phyloP scores from a whole-genome alignment of 2,797 vertebrate species.

The Stomatorhinus walkeri region DNA sequence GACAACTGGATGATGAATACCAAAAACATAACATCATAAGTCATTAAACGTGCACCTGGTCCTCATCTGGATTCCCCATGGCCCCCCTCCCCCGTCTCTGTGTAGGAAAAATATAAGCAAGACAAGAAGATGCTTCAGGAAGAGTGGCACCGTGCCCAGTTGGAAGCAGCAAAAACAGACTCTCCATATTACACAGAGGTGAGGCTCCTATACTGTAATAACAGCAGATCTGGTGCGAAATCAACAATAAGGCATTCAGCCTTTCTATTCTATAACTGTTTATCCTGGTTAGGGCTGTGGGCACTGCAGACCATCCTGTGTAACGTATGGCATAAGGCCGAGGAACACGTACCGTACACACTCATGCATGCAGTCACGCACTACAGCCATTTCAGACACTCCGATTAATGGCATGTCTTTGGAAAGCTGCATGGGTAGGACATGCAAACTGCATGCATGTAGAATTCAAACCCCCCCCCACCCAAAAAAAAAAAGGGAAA shows the following conservation, averaged over 20 bases:
- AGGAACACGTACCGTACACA: background rate
- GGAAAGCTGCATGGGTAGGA: background rate
- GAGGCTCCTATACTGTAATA: conserved; percentile 19
- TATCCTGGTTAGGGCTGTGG: too few species aligned
- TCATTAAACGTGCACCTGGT: background rate
- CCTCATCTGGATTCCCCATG: background rate
- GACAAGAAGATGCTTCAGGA: conserved; percentile 83
- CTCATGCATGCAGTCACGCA: background rate
- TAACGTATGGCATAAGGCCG: background rate
- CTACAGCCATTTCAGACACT: background rate
- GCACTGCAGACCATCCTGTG: background rate
- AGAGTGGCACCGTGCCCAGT: conserved; percentile 77
- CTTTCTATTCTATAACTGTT: background rate
- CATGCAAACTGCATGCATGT: background rate
- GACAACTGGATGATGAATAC: background rate
- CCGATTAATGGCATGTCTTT: background rate
- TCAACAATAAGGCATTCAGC: background rate
- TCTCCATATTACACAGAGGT: conserved; percentile 65
- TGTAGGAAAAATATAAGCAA: conserved; percentile 78
- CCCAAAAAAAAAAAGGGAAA: background rate
- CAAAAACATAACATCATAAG: background rate
- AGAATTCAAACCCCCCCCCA: background rate
- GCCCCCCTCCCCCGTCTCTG: background rate
- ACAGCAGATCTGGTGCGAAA: background rate
- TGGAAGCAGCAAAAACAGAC: conserved; percentile 64